These are phyloP conservation scores for Salvator merianae DNA, from an alignment of 2,113 vertebrate genomes.

Conservation along the genomic window DNA sequence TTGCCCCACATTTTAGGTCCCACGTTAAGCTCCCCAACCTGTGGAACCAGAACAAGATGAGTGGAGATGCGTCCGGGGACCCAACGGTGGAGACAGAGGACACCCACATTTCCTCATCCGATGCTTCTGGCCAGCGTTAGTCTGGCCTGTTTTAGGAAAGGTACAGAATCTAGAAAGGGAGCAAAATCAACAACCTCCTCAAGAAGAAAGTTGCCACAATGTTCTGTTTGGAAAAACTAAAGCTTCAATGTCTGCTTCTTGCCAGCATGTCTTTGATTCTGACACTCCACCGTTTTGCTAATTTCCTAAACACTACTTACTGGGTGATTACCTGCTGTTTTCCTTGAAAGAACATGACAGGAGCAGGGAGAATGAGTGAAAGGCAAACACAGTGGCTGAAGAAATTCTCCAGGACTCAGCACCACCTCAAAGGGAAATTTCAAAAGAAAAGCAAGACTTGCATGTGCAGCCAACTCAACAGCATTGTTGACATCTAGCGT, in stretches of 20 bases:
- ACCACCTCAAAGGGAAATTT: too few species aligned
- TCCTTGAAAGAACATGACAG: constrained; percentile 2
- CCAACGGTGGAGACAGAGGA: too few species aligned
- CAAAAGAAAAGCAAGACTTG: neutral
- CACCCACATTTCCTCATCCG: too few species aligned
- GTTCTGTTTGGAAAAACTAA: neutral
- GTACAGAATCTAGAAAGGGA: neutral
- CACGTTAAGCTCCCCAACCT: too few species aligned
- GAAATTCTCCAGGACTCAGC: neutral
- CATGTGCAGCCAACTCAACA: neutral
- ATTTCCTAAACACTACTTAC: constrained; percentile 1
- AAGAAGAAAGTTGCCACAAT: neutral
- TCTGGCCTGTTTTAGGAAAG: neutral
- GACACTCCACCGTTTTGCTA: neutral
- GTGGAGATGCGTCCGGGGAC: too few species aligned
- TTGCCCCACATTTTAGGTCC: too few species aligned
- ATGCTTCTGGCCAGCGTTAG: too few species aligned
- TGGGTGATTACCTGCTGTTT: neutral
- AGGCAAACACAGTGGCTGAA: neutral
- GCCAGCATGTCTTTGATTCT: neutral
- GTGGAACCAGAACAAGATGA: too few species aligned
- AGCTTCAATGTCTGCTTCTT: neutral
- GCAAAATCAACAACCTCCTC: neutral
- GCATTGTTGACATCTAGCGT: too few species aligned
- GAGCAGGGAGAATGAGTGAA: neutral